A percentile compares a stretch with the other conserved stretches of the same genome.
phyloP scores from a whole-genome alignment of 2,888 invertebrate species.

The Nesidiocoris tenuis region DNA sequence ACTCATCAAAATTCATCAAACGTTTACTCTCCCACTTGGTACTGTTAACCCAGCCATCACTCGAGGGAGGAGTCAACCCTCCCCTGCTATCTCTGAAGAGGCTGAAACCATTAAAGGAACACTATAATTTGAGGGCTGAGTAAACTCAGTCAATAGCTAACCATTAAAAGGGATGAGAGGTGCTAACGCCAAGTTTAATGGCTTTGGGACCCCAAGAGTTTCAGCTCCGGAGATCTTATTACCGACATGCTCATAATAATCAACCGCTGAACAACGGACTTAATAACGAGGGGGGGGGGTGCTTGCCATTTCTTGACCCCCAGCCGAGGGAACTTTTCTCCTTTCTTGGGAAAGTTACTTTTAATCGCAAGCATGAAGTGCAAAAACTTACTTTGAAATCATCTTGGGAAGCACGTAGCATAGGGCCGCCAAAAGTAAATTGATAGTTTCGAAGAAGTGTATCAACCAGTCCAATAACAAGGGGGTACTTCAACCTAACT shows the following conservation, averaged over 20 bases:
- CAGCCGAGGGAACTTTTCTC: not conserved
- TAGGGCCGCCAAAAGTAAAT: too few species aligned
- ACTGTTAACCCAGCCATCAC: not conserved
- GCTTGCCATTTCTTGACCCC: not conserved
- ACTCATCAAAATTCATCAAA: not conserved
- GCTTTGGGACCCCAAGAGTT: slow-evolving; percentile 3
- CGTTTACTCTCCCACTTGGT: not conserved
- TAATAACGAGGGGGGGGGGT: not conserved
- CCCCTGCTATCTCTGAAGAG: not conserved
- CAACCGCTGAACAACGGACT: not conserved
- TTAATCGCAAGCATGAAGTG: too few species aligned
- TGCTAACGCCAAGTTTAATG: slow-evolving; percentile 14
- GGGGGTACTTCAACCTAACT: too few species aligned
- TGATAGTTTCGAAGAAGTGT: too few species aligned
- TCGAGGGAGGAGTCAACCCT: not conserved
- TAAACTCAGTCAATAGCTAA: slow-evolving; percentile 1
- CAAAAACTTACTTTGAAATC: too few species aligned
- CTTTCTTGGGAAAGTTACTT: too few species aligned
- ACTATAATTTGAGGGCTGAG: not conserved
- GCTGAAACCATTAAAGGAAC: not conserved
- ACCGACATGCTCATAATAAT: not conserved
- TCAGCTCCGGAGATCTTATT: not conserved
- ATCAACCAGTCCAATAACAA: too few species aligned
- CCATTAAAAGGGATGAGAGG: slow-evolving; percentile 22
- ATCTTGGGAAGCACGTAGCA: too few species aligned